phyloP scores from a whole-genome alignment of 2,888 invertebrate species.

The Lottia scabra region DNA sequence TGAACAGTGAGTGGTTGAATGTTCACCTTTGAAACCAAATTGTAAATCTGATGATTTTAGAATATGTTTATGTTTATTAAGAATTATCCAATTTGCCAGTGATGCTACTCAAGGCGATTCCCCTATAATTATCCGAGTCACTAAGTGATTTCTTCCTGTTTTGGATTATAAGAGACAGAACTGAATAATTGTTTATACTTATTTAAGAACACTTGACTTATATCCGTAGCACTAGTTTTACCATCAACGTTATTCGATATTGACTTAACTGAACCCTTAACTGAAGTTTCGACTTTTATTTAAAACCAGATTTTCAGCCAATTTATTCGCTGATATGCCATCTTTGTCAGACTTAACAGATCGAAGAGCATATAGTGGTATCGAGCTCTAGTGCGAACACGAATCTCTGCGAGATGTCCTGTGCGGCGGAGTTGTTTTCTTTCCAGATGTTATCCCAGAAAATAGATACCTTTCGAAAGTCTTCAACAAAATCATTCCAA shows the following conservation, averaged over 20 bases:
- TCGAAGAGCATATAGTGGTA: too few relatives aligned
- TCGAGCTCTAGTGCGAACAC: background rate
- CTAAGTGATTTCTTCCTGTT: background rate
- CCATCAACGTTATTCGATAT: background rate
- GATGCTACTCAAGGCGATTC: background rate
- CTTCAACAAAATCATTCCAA: background rate
- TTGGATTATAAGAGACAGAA: background rate
- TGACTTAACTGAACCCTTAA: background rate
- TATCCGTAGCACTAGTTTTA: background rate
- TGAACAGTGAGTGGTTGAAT: background rate
- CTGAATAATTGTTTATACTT: background rate
- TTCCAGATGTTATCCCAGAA: background rate
- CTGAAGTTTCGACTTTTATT: background rate
- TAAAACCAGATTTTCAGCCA: background rate
- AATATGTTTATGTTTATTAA: background rate
- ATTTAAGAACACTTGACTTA: background rate
- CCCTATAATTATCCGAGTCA: background rate
- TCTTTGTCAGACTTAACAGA: background rate
- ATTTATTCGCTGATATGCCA: background rate
- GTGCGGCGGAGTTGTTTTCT: background rate
- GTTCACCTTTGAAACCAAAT: conserved; percentile 2
- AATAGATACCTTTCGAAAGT: background rate
- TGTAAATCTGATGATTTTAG: background rate
- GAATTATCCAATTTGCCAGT: background rate
- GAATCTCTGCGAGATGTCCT: background rate